Evolutionary conservation across 92 coral and sea anemone genomes (phyloP).

Genomic region (Parazoanthus darwini): DNA sequence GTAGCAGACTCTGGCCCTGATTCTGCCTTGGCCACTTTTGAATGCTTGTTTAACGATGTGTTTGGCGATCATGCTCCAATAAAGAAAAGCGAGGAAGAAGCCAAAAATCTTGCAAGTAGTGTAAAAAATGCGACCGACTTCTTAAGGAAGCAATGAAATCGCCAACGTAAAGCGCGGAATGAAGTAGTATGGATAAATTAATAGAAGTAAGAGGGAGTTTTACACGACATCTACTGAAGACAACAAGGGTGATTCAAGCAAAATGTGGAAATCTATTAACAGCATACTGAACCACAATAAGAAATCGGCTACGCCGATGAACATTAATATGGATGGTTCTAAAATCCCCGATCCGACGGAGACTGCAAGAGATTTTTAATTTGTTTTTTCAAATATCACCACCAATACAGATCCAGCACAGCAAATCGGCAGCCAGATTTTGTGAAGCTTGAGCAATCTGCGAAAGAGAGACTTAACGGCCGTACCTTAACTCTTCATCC

Average conservation of each 20-base stretch:
- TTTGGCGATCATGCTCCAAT: constrained; percentile 21
- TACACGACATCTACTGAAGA: not conserved
- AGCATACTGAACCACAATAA: constrained; percentile 17
- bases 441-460: not conserved
- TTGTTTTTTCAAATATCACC: constrained; percentile 1
- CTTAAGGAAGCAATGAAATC: constrained; percentile 18
- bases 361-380: constrained; percentile 14
- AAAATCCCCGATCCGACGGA: not conserved
- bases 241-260: not conserved
- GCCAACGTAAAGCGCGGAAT: not conserved
- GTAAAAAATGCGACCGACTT: constrained; percentile 3
- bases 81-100: constrained; percentile 13
- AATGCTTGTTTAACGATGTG: constrained; percentile 25
- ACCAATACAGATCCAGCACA: not conserved
- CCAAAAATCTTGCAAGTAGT: not conserved
- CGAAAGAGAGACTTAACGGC: not conserved
- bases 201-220: constrained; percentile 19
- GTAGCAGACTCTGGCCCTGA: constrained; percentile 37
- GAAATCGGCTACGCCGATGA: constrained; percentile 14
- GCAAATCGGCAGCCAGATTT: not conserved
- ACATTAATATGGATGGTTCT: not conserved
- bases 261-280: constrained; percentile 21
- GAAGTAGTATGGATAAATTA: constrained; percentile 27
- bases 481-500: not conserved
- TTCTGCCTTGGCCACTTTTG: constrained; percentile 34